Evolutionary conservation across 30 jellyfish, hydroid and myxozoan species (phyloP), one percentile per base, ranked within the genome.

Genomic region (Phacellophora camtschatica): DNA sequence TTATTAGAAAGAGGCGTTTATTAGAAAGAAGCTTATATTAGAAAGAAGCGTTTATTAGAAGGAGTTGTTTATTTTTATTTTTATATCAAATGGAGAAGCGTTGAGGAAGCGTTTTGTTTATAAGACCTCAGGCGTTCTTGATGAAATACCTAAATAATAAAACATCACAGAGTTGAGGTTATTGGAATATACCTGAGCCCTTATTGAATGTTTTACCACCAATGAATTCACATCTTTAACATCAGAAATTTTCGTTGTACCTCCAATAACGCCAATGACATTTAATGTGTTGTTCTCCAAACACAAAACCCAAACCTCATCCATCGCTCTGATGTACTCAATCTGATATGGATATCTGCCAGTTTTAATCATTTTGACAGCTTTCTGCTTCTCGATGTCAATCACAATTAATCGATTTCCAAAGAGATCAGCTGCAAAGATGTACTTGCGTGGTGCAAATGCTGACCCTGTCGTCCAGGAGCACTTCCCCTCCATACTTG

Each of bases 261-360:
- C 81, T 33, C 58, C 39, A 39, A n/a, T 24, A 2, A 29, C 81
- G 62, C 81, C 81, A 66, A 66, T 19, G 11, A 66, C 81, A 39
- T 66, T 51, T 6, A 66, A 43, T 1, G 49, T 34, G 30, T 42
- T 66, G 22, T 37, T 66, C 8, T 63, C 30, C 81, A 61, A 66
- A 51, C 81, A 66, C 19, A 66, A 29, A 11, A 66, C 64, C 81
- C 81, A 66, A 29, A 66, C 81, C 25, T 66, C 81, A 37, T 66
- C 81, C 62, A 66, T 20, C 4, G 81, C 62, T n/a, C 19, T 29
- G 9, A 66, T 15, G 23, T 66, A 66, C 48, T 49, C 49, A 22
- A 66, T 63, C 39, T 66, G 64, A 35, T 33, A 66, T 15, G 81
- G 81, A 35, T 33, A 66, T 22, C 41, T 24, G 58, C 39, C 61